Evolutionary conservation across 2,888 invertebrate genomes (phyloP).

Genomic region (Microctonus hyperodae): DNA sequence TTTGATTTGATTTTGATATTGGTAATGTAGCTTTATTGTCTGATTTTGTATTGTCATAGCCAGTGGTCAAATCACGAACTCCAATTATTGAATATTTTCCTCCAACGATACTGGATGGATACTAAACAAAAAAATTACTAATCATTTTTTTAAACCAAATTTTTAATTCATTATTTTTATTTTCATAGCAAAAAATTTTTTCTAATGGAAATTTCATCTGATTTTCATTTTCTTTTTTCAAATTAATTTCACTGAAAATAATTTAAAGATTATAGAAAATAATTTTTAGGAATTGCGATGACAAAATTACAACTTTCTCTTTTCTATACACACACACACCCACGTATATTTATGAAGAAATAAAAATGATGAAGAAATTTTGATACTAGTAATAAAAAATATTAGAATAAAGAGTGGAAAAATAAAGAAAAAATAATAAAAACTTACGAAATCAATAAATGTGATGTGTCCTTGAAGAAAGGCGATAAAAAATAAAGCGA

Average conservation of each 20-base stretch:
- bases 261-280: too few species aligned
- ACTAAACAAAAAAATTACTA: slow-evolving; percentile 66
- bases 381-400: not conserved
- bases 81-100: slow-evolving; percentile 72
- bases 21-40: slow-evolving; percentile 76
- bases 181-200: not conserved
- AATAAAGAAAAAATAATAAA: not conserved
- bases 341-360: too few species aligned
- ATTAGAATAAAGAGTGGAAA: not conserved
- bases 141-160: not conserved
- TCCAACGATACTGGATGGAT: slow-evolving; percentile 72
- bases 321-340: too few species aligned
- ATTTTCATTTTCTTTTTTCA: too few species aligned
- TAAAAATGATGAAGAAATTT: not conserved
- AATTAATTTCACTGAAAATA: too few species aligned
- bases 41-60: slow-evolving; percentile 77
- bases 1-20: slow-evolving; percentile 75
- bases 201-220: too few species aligned
- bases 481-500: slow-evolving; percentile 56
- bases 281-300: too few species aligned
- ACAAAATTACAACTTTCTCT: too few species aligned
- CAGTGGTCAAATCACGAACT: slow-evolving; percentile 90
- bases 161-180: not conserved
- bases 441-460: slow-evolving; percentile 5
- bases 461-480: slow-evolving; percentile 47